Conservation (phyloP, 2,113 vertebrate genomes). For the Hyperopisus bebe region DNA sequence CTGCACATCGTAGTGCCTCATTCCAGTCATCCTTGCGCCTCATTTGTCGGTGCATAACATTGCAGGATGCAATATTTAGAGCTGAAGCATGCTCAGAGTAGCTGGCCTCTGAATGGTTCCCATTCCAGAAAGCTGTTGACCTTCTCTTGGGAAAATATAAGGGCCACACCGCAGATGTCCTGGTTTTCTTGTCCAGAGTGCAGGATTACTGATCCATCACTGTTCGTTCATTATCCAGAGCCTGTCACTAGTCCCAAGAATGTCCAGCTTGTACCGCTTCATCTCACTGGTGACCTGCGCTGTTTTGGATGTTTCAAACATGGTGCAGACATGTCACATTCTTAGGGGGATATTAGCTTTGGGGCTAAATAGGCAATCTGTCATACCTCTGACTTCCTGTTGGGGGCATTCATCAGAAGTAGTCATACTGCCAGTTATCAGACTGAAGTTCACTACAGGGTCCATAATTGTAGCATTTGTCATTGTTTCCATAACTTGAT, state of each 20-base stretch:
- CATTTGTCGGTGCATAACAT: neutral
- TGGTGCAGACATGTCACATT: neutral
- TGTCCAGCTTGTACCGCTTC: neutral
- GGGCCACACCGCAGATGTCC: neutral
- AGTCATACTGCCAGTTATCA: too few species aligned
- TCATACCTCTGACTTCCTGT: too few species aligned
- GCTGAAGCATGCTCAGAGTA: neutral
- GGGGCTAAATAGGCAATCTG: too few species aligned
- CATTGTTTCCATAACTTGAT: too few species aligned
- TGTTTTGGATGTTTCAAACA: neutral
- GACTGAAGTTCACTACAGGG: too few species aligned
- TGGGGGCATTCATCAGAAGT: too few species aligned
- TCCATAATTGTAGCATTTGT: too few species aligned
- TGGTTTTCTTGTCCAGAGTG: neutral
- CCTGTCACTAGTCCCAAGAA: neutral
- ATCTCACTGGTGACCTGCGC: neutral
- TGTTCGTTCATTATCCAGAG: neutral
- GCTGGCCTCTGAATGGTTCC: neutral
- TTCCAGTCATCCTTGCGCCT: neutral
- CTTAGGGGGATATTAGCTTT: neutral
- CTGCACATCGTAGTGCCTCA: neutral
- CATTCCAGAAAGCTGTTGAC: neutral
- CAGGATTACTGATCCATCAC: neutral
- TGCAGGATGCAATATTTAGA: neutral
- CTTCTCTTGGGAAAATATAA: neutral